Evolutionary conservation across 2,113 vertebrate species (phyloP).

Genomic region (Triplophysa rosa): DNA sequence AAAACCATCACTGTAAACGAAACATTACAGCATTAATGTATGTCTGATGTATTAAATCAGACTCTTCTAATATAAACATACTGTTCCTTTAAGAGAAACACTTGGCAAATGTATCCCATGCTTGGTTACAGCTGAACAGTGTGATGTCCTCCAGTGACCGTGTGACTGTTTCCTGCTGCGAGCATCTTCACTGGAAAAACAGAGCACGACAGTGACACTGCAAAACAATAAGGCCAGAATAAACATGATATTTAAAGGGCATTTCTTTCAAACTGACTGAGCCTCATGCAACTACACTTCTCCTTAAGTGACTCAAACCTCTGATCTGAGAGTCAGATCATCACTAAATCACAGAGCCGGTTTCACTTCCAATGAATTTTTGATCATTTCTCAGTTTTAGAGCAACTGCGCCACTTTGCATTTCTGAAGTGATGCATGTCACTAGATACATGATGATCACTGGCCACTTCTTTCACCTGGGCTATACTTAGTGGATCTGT

Average conservation of each 20-base stretch:
- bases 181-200: constrained; percentile 59
- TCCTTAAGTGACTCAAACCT: constrained; percentile 4
- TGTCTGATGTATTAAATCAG: too few species aligned
- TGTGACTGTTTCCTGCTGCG: constrained; percentile 52
- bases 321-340: not conserved
- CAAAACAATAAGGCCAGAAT: constrained; percentile 22
- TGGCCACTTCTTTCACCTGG: too few species aligned
- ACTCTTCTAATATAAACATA: not conserved
- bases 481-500: too few species aligned
- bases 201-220: constrained; percentile 47
- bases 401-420: too few species aligned
- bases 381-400: too few species aligned
- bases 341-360: not conserved
- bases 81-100: constrained; percentile 27
- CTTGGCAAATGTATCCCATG: constrained; percentile 29
- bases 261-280: not conserved
- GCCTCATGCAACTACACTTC: constrained; percentile 11
- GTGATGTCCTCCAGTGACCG: constrained; percentile 41
- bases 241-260: not conserved
- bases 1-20: too few species aligned
- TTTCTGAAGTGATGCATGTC: too few species aligned
- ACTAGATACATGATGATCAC: too few species aligned
- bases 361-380: not conserved
- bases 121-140: constrained; percentile 1
- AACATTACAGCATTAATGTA: too few species aligned